A percentile compares a stretch with the other conserved stretches of the same genome.
phyloP scores from a whole-genome alignment of 1,140 invertebrate species.

The Rhizoglyphus robini region DNA sequence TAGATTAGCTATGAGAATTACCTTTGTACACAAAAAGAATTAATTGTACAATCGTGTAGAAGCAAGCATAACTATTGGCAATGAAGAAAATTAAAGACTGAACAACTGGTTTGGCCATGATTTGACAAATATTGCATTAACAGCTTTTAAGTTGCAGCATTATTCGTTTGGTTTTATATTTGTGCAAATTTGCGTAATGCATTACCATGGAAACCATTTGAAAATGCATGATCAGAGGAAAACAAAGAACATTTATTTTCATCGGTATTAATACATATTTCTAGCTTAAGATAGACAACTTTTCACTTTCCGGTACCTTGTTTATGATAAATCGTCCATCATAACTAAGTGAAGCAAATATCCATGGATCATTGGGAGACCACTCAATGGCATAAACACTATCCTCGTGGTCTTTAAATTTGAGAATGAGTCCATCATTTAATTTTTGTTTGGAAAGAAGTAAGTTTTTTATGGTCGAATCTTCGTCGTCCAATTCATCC shows the following conservation, averaged over 20 bases:
- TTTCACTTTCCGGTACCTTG: constrained; percentile 74
- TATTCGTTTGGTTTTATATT: background rate
- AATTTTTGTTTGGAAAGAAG: background rate
- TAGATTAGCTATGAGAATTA: background rate
- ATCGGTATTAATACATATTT: background rate
- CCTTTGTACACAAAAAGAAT: background rate
- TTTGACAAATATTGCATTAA: background rate
- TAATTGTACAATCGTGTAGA: background rate
- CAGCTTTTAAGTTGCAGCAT: background rate
- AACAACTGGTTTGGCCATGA: background rate
- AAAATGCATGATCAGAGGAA: background rate
- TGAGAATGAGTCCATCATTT: constrained; percentile 63
- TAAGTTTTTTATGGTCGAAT: background rate
- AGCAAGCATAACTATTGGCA: background rate
- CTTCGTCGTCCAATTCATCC: constrained; percentile 37
- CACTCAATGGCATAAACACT: constrained; percentile 93
- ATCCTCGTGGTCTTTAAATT: constrained; percentile 93
- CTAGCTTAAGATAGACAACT: constrained; percentile 50
- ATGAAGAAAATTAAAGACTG: background rate
- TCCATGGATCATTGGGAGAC: constrained; percentile 93
- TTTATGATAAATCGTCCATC: constrained; percentile 86
- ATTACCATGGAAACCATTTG: background rate
- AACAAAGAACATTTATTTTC: no score
- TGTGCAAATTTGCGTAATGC: background rate
- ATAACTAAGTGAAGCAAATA: constrained; percentile 91